Evolutionary conservation across 2,797 vertebrate genomes (phyloP), one percentile per base, ranked within the genome.

Genomic region (Micropoecilia bifurca): DNA sequence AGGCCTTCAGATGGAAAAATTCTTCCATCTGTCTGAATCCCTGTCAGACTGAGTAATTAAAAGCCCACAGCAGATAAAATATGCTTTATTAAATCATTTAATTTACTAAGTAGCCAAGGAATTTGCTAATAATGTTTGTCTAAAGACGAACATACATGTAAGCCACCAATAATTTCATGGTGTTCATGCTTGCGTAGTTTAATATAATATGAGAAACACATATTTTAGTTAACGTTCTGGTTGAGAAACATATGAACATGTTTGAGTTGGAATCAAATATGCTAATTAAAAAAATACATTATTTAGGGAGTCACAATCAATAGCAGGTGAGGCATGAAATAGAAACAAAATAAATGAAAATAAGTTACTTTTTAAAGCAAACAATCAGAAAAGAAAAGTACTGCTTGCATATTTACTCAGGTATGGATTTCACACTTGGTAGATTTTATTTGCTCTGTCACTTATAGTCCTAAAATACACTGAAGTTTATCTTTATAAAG

Each of bases 21-120:
- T 47, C 72, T 41, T 50, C 68, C 80, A 77, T 33, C 88, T 75
- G 43, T 76, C 83, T 85, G 77, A 45, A 76, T 78, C 48, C 82
- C 71, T 3, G 2, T 71, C 75, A 71, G 28, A 74, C 80, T 59
- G 50, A 75, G 36, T 82, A 80, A 89, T 91, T 88, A 87, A 87
- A 81, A 78, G 45, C 76, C 74, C 74, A 73, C 78, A 79, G 81
- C 77, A 74, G 13, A 68, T 76, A 46, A 82, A 74, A 69, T 53
- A 48, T 79, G 46, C 28, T 30, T 73, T 55, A 30, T 71, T 48
- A 74, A 18, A 73, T 5, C 22, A 20, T n/a, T 36, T 39, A 30
- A 80, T 63, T 50, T 16, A 4, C 53, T 14, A 55, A 59, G 59
- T 57, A 53, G 61, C 33, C 28, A 18, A 28, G 25, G 12, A 28